Base-by-base conservation (phyloP, 2,888 invertebrate genomes). In the Pammene fasciana region DNA sequence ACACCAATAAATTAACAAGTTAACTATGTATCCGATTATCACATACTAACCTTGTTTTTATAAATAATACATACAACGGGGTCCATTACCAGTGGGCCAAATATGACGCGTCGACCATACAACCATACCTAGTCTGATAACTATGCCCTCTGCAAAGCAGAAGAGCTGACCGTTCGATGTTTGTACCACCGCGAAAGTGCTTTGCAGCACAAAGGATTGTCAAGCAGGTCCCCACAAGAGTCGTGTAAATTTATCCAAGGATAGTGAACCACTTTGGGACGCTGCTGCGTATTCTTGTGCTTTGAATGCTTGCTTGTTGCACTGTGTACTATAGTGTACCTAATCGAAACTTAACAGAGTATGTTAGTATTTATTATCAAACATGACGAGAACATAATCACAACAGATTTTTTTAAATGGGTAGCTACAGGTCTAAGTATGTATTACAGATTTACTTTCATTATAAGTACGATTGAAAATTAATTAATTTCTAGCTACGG, bases 191-290 rank as follows among this genome's bases (percentile, higher is more conserved):
- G 46, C 52, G 2, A 13, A n/a, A 64, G 59, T 68, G 43, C 62
- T 68, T 56, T 57, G 56, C 50, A 45, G 64, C 54, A 70, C 65
- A 70, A 65, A 65, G 65, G 60, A 60, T 41, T 54, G 65, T 70
- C 65, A 45, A 70, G 70, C 41, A 52, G 59, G 65, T 68, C 60
- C 56, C 70, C 59, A 59, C 55, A 70, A 70, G 70, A 70, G 70
- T 59, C 70, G 65, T 65, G 70, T 70, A 70, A 65, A 70, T 70
- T 70, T 70, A 70, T 65, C 70, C 60, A 65, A 60, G 70, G 70
- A 60, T 65, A 70, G 70, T 70, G 70, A 57, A 54, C 70, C 65
- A 70, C 70, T 70, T 70, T 65, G 41, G 36, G 46, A 34, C 34
- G 46, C 14, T 48, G 14, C 13, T 38, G n/a, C 43, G 60, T 13